Base-by-base conservation (phyloP, 2,113 vertebrate species). In the Equus przewalskii region DNA sequence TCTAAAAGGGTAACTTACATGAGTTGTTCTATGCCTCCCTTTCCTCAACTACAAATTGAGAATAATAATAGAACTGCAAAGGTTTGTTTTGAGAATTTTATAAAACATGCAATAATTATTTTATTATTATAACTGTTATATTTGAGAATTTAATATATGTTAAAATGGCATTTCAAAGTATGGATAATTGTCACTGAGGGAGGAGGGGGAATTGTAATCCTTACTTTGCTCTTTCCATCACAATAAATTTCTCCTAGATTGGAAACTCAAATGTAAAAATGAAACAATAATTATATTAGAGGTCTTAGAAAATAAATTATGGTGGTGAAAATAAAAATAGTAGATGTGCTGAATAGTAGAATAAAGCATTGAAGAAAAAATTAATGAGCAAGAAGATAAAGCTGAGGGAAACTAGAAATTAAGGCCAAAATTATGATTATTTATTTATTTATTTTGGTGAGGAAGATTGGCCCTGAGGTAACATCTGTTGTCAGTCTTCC, bases 51-150 rank as follows among this genome's bases (percentile, higher is more conserved):
- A 58, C 30, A 76, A 90, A 95, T 12, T 76, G 16, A 84, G 49
- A 11, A 56, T 30, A 69, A 65, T 65, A 75, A 73, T 33, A 56
- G 16, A 90, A 90, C 22, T 30, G 36, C 60, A 90, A 94, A 94
- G 46, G 44, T 64, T 64, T 89, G 56, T 82, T 89, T 41, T 89
- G n/a, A 89, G 58, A 14, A 64, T 88, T 94, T 62, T 62, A 80
- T 80, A 88, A 79, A 79, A 41, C 26, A 88, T 49, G 24, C 12
- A 88, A 87, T 58, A 87, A 88, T 70, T 94, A 69, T 79, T 67
- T 67, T 56, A n/a, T 78, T 64, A 86, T 62, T 88, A 44, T 49
- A 70, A 60, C 18, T 81, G 44, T 41, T 54, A 72, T 81, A 41
- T 72, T 72, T 81, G 56, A 89, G 65, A 94, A 72, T 80, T 41